Conservation (phyloP, 2,888 invertebrate species). For the Calliphora vomitoria region DNA sequence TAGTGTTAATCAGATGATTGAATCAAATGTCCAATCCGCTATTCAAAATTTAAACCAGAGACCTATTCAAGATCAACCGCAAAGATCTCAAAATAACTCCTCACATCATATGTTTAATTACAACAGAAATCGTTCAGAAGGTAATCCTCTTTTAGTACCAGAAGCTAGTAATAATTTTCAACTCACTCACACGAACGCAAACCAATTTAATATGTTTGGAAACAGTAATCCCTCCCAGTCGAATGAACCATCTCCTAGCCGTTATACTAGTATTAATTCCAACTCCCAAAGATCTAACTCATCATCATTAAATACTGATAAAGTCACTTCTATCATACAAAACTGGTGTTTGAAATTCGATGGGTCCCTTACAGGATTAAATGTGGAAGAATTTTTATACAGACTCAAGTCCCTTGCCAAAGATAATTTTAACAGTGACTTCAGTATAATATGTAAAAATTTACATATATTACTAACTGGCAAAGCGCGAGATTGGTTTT, state of each 20-base stretch:
- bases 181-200: neutral
- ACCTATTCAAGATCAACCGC: neutral
- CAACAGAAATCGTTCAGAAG: neutral
- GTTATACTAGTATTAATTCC: neutral
- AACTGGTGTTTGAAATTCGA: slow-evolving; percentile 57
- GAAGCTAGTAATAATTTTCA: neutral
- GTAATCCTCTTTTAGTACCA: neutral
- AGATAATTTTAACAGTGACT: too few species aligned
- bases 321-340: slow-evolving; percentile 39
- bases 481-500: slow-evolving; percentile 53
- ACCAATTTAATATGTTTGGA: neutral
- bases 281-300: neutral
- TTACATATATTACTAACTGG: slow-evolving; percentile 50
- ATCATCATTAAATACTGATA: slow-evolving; percentile 11
- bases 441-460: slow-evolving; percentile 22
- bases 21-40: neutral
- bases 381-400: slow-evolving; percentile 24
- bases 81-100: neutral
- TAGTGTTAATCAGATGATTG: neutral
- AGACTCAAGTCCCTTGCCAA: neutral
- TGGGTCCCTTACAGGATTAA: slow-evolving; percentile 36
- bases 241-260: neutral
- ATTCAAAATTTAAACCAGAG: neutral
- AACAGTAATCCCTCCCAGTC: neutral
- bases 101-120: neutral